Percentiles rank a stretch among this genome's conserved stretches.
Conservation (phyloP, 23 tunicate genomes). For the Botrylloides violaceus region DNA sequence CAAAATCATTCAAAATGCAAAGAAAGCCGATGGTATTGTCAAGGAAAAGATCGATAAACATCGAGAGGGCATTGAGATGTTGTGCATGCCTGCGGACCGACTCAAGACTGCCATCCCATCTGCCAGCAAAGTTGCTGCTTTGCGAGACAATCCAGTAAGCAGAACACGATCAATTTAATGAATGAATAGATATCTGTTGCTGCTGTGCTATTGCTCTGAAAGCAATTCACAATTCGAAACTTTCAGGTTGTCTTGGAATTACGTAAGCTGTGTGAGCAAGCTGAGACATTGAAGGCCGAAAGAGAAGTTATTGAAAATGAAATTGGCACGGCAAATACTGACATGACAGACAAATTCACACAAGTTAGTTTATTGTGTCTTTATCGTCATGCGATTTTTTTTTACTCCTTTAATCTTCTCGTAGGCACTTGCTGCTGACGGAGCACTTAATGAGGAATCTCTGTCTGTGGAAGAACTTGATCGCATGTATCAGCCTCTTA, state of each 20-base stretch:
- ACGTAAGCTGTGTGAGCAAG: slow-evolving; percentile 80
- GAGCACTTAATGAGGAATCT: slow-evolving; percentile 70
- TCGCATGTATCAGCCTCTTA: slow-evolving; percentile 63
- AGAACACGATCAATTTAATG: no score
- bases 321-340: slow-evolving; percentile 41
- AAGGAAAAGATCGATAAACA: slow-evolving; percentile 53
- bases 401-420: not conserved
- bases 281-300: slow-evolving; percentile 78
- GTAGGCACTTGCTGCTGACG: slow-evolving; percentile 85
- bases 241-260: slow-evolving; percentile 82
- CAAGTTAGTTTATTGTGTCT: slow-evolving; percentile 24
- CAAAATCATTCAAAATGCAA: slow-evolving; percentile 81
- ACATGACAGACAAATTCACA: slow-evolving; percentile 76
- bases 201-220: no score
- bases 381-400: not conserved
- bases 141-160: slow-evolving; percentile 81
- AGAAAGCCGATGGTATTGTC: slow-evolving; percentile 80
- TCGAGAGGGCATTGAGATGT: slow-evolving; percentile 56
- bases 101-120: slow-evolving; percentile 81
- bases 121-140: slow-evolving; percentile 55
- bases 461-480: slow-evolving; percentile 78
- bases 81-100: slow-evolving; percentile 57
- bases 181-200: no score
- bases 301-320: slow-evolving; percentile 97
- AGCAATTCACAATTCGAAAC: no score